Percentiles rank a stretch among this genome's conserved stretches.
phyloP scores from a whole-genome alignment of 2,888 invertebrate species.

The Leptothorax acervorum region DNA sequence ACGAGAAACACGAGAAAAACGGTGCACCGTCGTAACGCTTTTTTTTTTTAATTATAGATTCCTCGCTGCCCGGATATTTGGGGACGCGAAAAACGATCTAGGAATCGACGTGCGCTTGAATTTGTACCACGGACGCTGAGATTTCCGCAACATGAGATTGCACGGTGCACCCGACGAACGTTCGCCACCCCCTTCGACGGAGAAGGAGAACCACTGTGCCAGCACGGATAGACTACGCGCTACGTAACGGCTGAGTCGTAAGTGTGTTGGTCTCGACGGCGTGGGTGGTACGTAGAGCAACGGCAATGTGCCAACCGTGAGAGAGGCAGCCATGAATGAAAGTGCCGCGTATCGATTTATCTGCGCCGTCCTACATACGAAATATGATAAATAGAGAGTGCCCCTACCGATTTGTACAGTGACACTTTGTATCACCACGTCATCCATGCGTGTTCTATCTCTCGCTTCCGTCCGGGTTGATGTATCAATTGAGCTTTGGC shows the following conservation, averaged over 20 bases:
- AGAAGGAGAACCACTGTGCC: constrained; percentile 65
- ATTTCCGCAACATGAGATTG: background rate
- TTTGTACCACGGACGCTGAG: too few species aligned
- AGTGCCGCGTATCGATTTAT: constrained; percentile 84
- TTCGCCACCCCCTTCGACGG: too few species aligned
- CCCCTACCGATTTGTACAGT: constrained; percentile 38
- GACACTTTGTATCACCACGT: constrained; percentile 20
- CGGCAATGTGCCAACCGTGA: constrained; percentile 80
- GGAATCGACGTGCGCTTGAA: background rate
- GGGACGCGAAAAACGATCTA: too few species aligned
- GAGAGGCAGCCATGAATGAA: constrained; percentile 84
- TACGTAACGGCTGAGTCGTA: constrained; percentile 58
- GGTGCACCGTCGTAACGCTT: background rate
- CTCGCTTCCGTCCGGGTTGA: background rate
- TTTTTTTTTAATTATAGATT: background rate
- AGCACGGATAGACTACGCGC: constrained; percentile 49
- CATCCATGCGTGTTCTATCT: background rate
- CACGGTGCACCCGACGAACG: background rate
- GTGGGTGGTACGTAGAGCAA: constrained; percentile 73
- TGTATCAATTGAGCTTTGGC: constrained; percentile 8
- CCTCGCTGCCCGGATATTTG: background rate
- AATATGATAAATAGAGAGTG: constrained; percentile 79
- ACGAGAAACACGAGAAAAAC: too few species aligned
- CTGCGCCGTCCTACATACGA: constrained; percentile 81
- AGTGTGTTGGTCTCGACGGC: constrained; percentile 59